Evolutionary conservation across 2,797 vertebrate genomes (phyloP).

Genomic region (Eidolon dupreanum): DNA sequence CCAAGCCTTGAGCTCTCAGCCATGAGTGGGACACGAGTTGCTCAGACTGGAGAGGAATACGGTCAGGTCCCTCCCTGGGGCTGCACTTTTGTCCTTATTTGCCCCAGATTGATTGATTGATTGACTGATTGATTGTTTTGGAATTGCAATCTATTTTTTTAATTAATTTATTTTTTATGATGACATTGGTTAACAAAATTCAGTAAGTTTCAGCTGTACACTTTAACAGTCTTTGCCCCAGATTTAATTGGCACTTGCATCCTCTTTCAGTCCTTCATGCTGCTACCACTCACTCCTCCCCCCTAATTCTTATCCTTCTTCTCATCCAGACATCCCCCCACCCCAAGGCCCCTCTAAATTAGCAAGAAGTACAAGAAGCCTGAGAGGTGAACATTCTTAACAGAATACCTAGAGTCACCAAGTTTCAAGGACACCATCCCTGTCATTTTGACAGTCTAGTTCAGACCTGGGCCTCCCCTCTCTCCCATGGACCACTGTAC

Average conservation of each 20-base stretch:
- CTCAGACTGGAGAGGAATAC: not conserved
- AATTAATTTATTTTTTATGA: no score
- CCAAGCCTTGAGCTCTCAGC: not conserved
- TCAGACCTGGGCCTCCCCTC: not conserved
- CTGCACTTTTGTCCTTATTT: not conserved
- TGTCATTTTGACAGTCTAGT: not conserved
- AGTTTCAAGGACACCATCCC: not conserved
- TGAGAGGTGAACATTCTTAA: not conserved
- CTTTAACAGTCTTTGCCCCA: no score
- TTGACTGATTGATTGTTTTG: no score
- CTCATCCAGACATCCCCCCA: not conserved
- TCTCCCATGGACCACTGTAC: not conserved
- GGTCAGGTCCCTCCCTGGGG: not conserved
- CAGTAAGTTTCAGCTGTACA: no score
- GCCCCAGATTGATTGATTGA: not conserved
- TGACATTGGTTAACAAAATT: no score
- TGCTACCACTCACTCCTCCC: no score
- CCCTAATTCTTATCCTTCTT: not conserved
- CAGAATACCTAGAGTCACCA: not conserved
- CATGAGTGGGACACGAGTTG: no score
- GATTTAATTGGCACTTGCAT: not conserved
- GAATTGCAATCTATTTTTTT: no score
- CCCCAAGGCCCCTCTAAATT: not conserved
- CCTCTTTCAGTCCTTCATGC: not conserved
- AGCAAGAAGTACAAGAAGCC: not conserved